Base-by-base conservation (phyloP, 2,888 invertebrate genomes). In the Congeria kusceri region DNA sequence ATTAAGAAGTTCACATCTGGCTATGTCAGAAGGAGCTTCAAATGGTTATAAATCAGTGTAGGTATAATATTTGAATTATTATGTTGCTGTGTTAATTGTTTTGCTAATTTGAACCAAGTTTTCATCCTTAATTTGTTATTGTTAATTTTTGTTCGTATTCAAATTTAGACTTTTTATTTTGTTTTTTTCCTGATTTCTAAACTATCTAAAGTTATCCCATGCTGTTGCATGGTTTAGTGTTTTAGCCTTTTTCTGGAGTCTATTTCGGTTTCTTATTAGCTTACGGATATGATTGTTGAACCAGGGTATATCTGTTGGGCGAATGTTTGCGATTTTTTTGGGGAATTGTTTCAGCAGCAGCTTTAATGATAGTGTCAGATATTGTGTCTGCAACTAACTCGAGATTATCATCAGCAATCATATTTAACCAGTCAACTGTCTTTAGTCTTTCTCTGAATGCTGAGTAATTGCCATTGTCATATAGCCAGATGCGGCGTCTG, bases 81-180 rank as follows among this genome's bases (percentile, higher is more conserved):
- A 18, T 47, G 1, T 2, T 56, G 20, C 56, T 66, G 53, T 15
- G 39, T 32, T 15, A 32, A 13, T 27, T 49, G 27, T 49, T 61
- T 69, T 25, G 69, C 25, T 49, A 47, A 27, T 32, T 69, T 69
- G 18, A 28, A 69, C 29, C 59, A 69, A 18, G 28, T 7, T 49
- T 61, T 61, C 25, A 47, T 7, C 9, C 1, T 23, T 15, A 27
- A 18, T 9, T 25, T 29, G 2, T 59, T 23, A 11, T 1, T 23
- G 7, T 64, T 64, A 25, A 49, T 64, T 64, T 25, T 23, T 49
- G 32, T 32, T 4, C 9, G 32, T 32, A 9, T 32, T 32, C 9
- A 32, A 32, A 32, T 32, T 32, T 32, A 32, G 32, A 32, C 32
- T 32, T 32, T 32, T 32, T 32, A 32, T 32, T 32, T 4, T 9